Evolutionary conservation across 1,140 invertebrate genomes (phyloP).

Genomic region (Helicoverpa zea): DNA sequence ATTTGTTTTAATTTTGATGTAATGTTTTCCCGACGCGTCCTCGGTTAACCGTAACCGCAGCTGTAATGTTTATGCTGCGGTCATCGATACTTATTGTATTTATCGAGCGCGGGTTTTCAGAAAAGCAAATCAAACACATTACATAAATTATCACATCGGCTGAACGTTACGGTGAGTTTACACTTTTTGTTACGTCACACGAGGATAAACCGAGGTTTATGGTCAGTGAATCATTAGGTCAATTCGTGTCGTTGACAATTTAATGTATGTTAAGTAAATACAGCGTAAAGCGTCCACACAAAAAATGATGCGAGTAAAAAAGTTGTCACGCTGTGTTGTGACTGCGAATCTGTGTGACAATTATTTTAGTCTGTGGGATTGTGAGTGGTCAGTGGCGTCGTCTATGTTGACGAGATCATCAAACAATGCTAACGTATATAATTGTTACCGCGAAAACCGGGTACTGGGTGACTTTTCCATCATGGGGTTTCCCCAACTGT

Average conservation of each 20-base stretch:
- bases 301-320: slow-evolving; percentile 52
- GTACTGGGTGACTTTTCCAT: slow-evolving; percentile 61
- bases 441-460: slow-evolving; percentile 73
- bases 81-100: slow-evolving; percentile 30
- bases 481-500: slow-evolving; percentile 75
- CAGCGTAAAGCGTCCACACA: slow-evolving; percentile 65
- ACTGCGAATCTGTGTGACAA: slow-evolving; percentile 48
- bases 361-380: slow-evolving; percentile 70
- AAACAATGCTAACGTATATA: slow-evolving; percentile 75
- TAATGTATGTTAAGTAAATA: slow-evolving; percentile 78
- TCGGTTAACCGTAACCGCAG: slow-evolving; percentile 12
- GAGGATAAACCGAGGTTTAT: slow-evolving; percentile 80
- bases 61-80: neutral
- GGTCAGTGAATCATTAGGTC: slow-evolving; percentile 84
- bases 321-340: slow-evolving; percentile 57
- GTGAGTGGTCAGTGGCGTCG: slow-evolving; percentile 58
- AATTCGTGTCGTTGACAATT: slow-evolving; percentile 81
- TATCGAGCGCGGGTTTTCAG: slow-evolving; percentile 31
- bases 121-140: slow-evolving; percentile 50
- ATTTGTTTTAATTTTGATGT: neutral
- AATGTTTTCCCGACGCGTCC: no score
- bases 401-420: slow-evolving; percentile 68
- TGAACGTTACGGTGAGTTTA: slow-evolving; percentile 58
- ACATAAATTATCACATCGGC: slow-evolving; percentile 49
- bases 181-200: slow-evolving; percentile 76